These are phyloP conservation scores for Pachycephala philippinensis DNA, from an alignment of 2,113 vertebrate genomes.

Conservation along the genomic window DNA sequence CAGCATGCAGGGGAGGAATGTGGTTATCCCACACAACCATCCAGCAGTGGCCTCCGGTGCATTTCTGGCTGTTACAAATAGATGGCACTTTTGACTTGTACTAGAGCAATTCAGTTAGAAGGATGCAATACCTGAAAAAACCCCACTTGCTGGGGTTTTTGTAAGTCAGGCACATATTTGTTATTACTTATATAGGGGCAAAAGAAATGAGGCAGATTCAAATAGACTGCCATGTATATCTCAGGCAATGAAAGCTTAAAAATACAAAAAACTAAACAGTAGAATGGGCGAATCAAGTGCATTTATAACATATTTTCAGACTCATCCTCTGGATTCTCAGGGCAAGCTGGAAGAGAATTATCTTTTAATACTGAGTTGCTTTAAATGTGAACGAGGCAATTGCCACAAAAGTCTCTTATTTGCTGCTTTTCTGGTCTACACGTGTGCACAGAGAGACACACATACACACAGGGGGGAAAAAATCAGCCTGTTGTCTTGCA, in stretches of 20 bases:
- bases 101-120: conserved; percentile 5
- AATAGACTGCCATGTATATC: conserved; percentile 4
- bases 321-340: not conserved
- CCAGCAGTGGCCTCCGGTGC: conserved; percentile 40
- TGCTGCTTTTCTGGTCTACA: conserved; percentile 53
- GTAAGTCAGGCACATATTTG: conserved; percentile 29
- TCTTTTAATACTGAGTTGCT: conserved; percentile 24
- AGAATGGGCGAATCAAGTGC: conserved; percentile 12
- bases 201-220: conserved; percentile 60
- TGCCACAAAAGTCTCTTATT: conserved; percentile 36
- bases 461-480: conserved; percentile 63
- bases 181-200: conserved; percentile 38
- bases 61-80: conserved; percentile 74
- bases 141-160: not conserved
- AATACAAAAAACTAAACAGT: conserved; percentile 6
- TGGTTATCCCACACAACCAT: not conserved
- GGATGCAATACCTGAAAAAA: not conserved
- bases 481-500: conserved; percentile 89
- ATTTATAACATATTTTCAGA: not conserved
- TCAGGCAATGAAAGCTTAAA: conserved; percentile 38
- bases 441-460: conserved; percentile 46
- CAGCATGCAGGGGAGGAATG: not conserved
- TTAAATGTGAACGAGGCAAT: conserved; percentile 23
- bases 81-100: conserved; percentile 81
- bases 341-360: conserved; percentile 20